Evolutionary conservation across 2,797 vertebrate genomes (phyloP), one percentile per base, ranked within the genome.

Genomic region (Pseudocheirus occidentalis): DNA sequence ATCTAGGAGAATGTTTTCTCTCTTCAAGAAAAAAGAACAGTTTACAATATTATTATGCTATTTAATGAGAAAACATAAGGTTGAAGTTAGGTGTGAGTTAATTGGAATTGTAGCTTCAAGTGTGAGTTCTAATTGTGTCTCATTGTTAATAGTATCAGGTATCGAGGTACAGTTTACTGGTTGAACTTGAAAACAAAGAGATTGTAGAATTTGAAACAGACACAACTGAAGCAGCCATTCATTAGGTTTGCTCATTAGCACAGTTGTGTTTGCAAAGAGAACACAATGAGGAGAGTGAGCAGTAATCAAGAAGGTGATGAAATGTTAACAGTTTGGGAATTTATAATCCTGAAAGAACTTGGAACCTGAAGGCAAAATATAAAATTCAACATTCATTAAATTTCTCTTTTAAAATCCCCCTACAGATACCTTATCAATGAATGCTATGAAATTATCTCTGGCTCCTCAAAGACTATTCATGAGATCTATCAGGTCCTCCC

Each of bases 101-200:
- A 10, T n/a, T 90, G 90, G 94, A 96, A 94, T 96, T 96, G 89
- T 95, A 95, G 89, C 24, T 95, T 90, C 62, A 50, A 94, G 87
- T 95, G 55, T 94, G 57, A 96, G 91, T 97, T 93, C 91, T 97
- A 97, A 97, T 95, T 95, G 94, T 96, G 95, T 95, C 62, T 92
- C 97, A 93, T 92, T 97, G 94, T 90, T 97, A 96, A 94, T 95
- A 93, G 56, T 92, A 91, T 46, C 87, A 93, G 40, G 4, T 93
- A n/a, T 93, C 92, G 87, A 52, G 92, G 58, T 57, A 95, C 18
- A 97, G 52, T 91, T 91, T 59, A 93, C 96, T 95, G 94, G 34
- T 89, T 97, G 95, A 96, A 34, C 94, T 34, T 81, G 95, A 91
- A 96, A 96, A 93, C 94, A 96, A 95, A 95, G 91, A 94, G 54